Evolutionary conservation across 2,888 invertebrate species (phyloP).

Genomic region (Campaea margaritaria): DNA sequence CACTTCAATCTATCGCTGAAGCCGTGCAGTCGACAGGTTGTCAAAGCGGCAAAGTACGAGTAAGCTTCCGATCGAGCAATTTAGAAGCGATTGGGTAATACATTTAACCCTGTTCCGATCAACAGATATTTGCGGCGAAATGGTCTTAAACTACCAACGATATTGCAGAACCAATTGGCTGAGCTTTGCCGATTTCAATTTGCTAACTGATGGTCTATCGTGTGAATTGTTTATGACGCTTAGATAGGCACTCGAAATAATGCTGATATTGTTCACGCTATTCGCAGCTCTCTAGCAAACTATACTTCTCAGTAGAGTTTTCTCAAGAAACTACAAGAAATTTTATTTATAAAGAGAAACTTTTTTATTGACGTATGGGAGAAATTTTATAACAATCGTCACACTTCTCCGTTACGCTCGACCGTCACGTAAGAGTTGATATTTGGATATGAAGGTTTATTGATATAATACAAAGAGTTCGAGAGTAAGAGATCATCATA

Average conservation of each 20-base stretch:
- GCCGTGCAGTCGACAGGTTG: slow-evolving; percentile 47
- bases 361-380: too few relatives aligned
- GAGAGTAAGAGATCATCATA: too few relatives aligned
- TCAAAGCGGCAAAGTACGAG: slow-evolving; percentile 40
- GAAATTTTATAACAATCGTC: too few relatives aligned
- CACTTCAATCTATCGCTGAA: slow-evolving; percentile 34
- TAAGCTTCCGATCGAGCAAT: slow-evolving; percentile 42
- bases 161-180: slow-evolving; percentile 35
- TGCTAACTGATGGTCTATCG: slow-evolving; percentile 35
- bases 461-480: too few relatives aligned
- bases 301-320: too few relatives aligned
- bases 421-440: too few relatives aligned
- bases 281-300: not conserved
- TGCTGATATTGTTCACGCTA: not conserved
- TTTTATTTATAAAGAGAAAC: too few relatives aligned
- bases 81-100: slow-evolving; percentile 40
- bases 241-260: too few relatives aligned
- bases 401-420: too few relatives aligned
- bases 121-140: slow-evolving; percentile 43
- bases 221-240: slow-evolving; percentile 33
- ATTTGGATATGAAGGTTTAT: too few relatives aligned
- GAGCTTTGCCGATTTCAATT: slow-evolving; percentile 43
- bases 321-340: too few relatives aligned
- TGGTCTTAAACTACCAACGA: slow-evolving; percentile 41
- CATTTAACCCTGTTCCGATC: slow-evolving; percentile 44